Base-by-base conservation (phyloP, 2,888 invertebrate species). In the Alviniconcha strummeri region DNA sequence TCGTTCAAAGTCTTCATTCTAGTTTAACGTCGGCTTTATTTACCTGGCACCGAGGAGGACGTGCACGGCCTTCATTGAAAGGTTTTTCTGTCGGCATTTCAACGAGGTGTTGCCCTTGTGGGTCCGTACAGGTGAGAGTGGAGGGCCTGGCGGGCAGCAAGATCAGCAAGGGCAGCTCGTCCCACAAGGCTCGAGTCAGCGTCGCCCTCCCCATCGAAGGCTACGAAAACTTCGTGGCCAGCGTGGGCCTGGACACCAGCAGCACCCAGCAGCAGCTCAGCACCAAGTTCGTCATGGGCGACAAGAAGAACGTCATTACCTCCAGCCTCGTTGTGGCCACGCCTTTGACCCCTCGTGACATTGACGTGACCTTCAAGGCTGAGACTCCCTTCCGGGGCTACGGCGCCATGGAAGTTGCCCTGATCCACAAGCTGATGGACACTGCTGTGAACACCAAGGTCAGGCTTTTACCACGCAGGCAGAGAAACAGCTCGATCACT, bases 371-470 rank as follows among this genome's bases (percentile, higher is more conserved):
- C n/a, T 69, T 89, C 36, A 78, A 81, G n/a, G 87, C 88, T 9
- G 87, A 87, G 72, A 88, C 91, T n/a, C 90, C 92, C 64, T 87
- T 90, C 76, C 52, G 69, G 4, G 79, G 67, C 54, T 80, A 80
- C 55, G 69, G 67, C 87, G 17, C 87, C 88, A 75, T 86, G 88
- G 81, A 69, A 0, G 4, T 89, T 17, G 85, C 82, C 17, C 60
- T 90, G 9, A 84, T 86, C 36, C 90, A 91, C 84, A 86, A 88
- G 76, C 86, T 88, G 82, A 36, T 36, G 36, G 86, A 85, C 19
- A 67, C 36, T 13, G 89, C 15, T 64, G 60, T 75, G 8, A 81
- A 15, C 75, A 74, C 60, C 81, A 81, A 81, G 81, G 72, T 81
- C n/a, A 64, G 80, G 56, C 55, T 54, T 36, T 52, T 4, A 13